Base-by-base conservation (phyloP, 2,113 vertebrate species). In the Ophthalmolycus amberensis region DNA sequence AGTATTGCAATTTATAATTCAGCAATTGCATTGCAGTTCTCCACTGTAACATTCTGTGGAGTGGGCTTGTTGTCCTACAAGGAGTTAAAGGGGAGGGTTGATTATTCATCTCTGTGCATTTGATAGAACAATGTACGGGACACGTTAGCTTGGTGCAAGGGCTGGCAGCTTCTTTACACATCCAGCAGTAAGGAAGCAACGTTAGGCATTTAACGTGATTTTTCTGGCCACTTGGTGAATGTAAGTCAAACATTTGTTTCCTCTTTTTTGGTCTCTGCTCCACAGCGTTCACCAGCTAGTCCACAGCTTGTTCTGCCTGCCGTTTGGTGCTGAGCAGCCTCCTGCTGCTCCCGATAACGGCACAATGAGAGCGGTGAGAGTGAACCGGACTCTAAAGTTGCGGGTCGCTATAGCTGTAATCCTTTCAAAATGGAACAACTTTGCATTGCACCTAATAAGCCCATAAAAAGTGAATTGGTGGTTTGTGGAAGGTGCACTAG, bases 381-480 rank as follows among this genome's bases (percentile, higher is more conserved):
- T 18, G 29, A 62, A 62, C 59, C 27, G 6, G 8, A 63, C 34
- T n/a, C 18, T 37, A 12, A 4, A 18, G 16, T 34, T 11, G 4
- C 38, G 8, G 60, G 4, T 10, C 1, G 32, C 32, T 60, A 14
- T 22, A 54, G 48, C 37, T 58, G 22, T 68, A 59, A 48, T 75
- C 27, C 1, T 59, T 8, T 16, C 11, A 25, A 78, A 80, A 85
- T 62, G 67, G 32, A 62, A 70, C n/a, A 64, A 46, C 27, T 88
- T 77, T 80, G 34, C 46, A 50, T 80, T 83, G n/a, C n/a, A 62
- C 59, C 62, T 82, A 79, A 87, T 54, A 74, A 42, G 71, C 58
- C 74, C 58, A 60, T 70, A 44, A 66, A 77, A 76, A 44, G n/a
- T 18, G 62, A 34, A n/a, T 18, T 71, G 70, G 80, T 72, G 66